phyloP scores from a whole-genome alignment of 2,797 vertebrate genomes.

The Botia almorhae region DNA sequence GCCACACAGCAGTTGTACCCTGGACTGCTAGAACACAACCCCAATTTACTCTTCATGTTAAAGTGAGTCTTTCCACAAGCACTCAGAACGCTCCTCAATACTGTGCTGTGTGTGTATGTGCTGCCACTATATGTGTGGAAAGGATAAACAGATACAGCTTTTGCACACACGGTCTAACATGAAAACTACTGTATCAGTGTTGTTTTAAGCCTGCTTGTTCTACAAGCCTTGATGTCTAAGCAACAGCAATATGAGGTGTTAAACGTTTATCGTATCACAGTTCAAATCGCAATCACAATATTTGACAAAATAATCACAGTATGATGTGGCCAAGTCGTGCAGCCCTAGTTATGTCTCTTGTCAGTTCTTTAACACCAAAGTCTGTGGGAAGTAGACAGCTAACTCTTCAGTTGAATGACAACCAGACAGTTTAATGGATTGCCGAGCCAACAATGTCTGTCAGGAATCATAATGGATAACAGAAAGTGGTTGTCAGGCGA shows the following conservation, averaged over 20 bases:
- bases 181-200: too few relatives aligned
- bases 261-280: neutral
- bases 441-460: conserved; percentile 26
- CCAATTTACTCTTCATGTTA: conserved; percentile 97
- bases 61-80: conserved; percentile 83
- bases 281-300: neutral
- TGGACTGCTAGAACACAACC: conserved; percentile 94
- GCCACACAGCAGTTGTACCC: conserved; percentile 95
- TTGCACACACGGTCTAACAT: too few relatives aligned
- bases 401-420: conserved; percentile 28
- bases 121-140: neutral
- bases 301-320: neutral
- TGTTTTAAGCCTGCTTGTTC: too few relatives aligned
- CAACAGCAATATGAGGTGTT: neutral
- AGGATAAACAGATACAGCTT: neutral
- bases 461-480: conserved; percentile 21
- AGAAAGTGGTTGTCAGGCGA: conserved; percentile 7
- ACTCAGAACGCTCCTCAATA: neutral
- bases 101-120: neutral
- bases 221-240: neutral
- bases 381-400: conserved; percentile 18
- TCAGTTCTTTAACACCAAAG: neutral
- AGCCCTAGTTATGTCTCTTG: neutral
- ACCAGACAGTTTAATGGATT: conserved; percentile 26
- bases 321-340: neutral